Percentiles rank a stretch among this genome's conserved stretches.
These are phyloP conservation scores for Stylophora pistillata DNA, from an alignment of 64 coral and sea anemone species.

Conservation along the genomic window DNA sequence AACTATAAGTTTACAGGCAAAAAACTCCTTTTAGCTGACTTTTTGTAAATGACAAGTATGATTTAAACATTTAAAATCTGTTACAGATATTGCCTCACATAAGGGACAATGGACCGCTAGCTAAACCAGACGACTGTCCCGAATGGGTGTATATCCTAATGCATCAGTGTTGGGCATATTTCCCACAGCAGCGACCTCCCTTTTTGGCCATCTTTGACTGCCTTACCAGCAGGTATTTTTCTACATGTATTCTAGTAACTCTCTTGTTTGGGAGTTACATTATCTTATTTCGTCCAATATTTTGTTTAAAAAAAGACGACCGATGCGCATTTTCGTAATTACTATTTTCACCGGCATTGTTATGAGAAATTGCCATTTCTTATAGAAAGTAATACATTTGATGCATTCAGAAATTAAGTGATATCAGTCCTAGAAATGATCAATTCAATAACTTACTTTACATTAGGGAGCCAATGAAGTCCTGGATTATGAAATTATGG, in stretches of 20 bases:
- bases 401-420: neutral
- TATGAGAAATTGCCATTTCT: neutral
- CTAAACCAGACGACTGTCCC: constrained; percentile 40
- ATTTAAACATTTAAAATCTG: neutral
- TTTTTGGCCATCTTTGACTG: constrained; percentile 55
- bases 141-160: constrained; percentile 60
- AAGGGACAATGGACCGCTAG: constrained; percentile 19
- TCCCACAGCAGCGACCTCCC: constrained; percentile 51
- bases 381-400: neutral
- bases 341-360: neutral
- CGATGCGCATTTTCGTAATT: neutral
- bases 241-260: neutral
- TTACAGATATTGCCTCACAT: constrained; percentile 59
- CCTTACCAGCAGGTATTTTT: constrained; percentile 60
- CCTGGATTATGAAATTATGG: constrained; percentile 20
- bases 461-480: constrained; percentile 16
- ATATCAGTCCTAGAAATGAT: neutral
- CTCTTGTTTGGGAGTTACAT: no score
- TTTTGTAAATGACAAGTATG: neutral
- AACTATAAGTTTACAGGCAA: neutral
- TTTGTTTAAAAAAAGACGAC: neutral
- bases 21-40: no score
- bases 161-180: constrained; percentile 64
- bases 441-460: neutral
- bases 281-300: no score